Base-by-base conservation (phyloP, 2,888 invertebrate genomes). In the Lasioglossum pauxillum region DNA sequence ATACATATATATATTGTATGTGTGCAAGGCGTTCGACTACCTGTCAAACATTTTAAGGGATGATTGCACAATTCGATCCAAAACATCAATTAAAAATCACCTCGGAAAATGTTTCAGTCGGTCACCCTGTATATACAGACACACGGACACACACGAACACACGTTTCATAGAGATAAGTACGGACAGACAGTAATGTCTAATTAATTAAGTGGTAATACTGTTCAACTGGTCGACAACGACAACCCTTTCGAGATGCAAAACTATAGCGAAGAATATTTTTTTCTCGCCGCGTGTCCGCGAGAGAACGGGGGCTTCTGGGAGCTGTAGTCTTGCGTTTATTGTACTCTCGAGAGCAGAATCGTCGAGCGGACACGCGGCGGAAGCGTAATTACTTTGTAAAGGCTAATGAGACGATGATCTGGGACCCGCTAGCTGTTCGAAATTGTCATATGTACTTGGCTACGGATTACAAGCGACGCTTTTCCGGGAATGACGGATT, bases 141-240 rank as follows among this genome's bases (percentile, higher is more conserved):
- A 81, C 38, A 74, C 44, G 31, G 46, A 53, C 44, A 80, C 35
- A 82, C 81, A 79, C 53, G 67, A 27, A 81, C 88, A 85, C 78
- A 80, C 77, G 80, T 71, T 85, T 53, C 73, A 69, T 86, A 82
- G 85, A 74, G 35, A 46, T 85, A 86, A 79, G 85, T 84, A 84
- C 41, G 77, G 71, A 35, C 27, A 67, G 75, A 78, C 72, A 69
- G 78, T 85, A 89, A 79, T 44, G 75, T 38, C 78, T 78, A 71
- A 75, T 80, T 83, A 80, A 82, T 80, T 87, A 85, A 49, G 31
- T 75, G 49, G 41, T 77, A 79, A 82, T 85, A 82, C 5, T 78
- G 41, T 84, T 76, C n/a, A 78, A 78, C 72, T n/a, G 72, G 44
- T 78, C 82, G 85, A 85, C 72, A 78, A 79, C n/a, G 82, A 57